phyloP scores from a whole-genome alignment of 2,888 invertebrate species.

The Halictus ligatus region DNA sequence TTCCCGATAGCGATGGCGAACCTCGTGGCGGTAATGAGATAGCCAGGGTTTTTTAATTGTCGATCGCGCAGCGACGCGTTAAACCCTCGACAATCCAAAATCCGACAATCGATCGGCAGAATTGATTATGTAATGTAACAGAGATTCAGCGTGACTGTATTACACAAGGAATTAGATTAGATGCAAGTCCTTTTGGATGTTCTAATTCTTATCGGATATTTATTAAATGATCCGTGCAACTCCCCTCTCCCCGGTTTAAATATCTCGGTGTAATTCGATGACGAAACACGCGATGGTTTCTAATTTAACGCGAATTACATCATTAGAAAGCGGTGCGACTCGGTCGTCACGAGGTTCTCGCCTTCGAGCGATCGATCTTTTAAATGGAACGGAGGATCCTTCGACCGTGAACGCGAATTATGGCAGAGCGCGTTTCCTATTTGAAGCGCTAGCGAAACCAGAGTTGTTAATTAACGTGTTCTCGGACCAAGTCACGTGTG shows the following conservation, averaged over 20 bases:
- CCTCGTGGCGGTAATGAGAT: background rate
- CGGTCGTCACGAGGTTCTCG: background rate
- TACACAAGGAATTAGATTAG: constrained; percentile 31
- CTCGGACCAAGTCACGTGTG: background rate
- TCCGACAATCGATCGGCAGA: background rate
- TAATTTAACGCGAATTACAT: constrained; percentile 43
- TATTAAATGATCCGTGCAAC: constrained; percentile 35
- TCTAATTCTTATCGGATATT: constrained; percentile 34
- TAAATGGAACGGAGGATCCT: background rate
- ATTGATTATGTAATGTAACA: background rate
- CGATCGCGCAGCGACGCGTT: background rate
- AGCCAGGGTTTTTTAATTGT: background rate
- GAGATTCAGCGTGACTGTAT: background rate
- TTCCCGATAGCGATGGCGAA: background rate
- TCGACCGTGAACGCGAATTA: background rate
- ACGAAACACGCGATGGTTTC: constrained; percentile 41
- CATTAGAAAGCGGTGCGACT: constrained; percentile 49
- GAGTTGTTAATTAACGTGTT: background rate
- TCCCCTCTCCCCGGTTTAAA: constrained; percentile 2
- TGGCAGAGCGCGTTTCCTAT: background rate
- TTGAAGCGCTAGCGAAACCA: background rate
- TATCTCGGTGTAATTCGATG: constrained; percentile 1
- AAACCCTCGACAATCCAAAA: background rate
- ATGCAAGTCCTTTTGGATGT: constrained; percentile 3
- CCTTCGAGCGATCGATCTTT: constrained; percentile 9